These are phyloP conservation scores for Cercocebus atys DNA, from an alignment of 2,113 vertebrate species.

Conservation along the genomic window DNA sequence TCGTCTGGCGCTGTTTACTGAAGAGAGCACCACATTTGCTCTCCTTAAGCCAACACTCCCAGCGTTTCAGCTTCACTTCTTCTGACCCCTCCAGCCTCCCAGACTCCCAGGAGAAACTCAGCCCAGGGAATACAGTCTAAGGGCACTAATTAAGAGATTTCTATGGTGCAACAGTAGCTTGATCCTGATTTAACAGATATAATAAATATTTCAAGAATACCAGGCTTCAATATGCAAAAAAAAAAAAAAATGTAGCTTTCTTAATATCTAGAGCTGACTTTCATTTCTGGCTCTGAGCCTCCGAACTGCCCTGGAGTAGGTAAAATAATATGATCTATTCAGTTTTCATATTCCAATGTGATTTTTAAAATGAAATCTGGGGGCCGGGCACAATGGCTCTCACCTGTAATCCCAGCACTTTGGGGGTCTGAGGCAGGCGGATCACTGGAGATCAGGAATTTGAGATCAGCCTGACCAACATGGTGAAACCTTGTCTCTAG, in stretches of 20 bases:
- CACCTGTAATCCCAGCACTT: too few relatives aligned
- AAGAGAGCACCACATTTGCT: rapidly evolving
- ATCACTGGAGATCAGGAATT: too few relatives aligned
- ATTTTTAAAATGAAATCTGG: constrained; percentile 11
- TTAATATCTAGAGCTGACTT: constrained; percentile 20
- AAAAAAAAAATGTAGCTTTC: background rate
- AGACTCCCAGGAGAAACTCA: background rate
- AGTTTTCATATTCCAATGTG: background rate
- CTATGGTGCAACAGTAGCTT: background rate
- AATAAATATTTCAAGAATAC: constrained; percentile 4
- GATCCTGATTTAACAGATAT: background rate
- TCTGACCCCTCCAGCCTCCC: too few relatives aligned
- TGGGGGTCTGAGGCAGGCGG: too few relatives aligned
- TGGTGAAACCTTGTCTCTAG: too few relatives aligned
- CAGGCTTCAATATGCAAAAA: background rate
- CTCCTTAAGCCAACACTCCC: background rate
- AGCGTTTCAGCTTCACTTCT: background rate
- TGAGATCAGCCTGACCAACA: too few relatives aligned
- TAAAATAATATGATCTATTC: background rate
- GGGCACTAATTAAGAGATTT: background rate
- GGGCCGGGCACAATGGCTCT: too few relatives aligned
- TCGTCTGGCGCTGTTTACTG: background rate
- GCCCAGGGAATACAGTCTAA: background rate
- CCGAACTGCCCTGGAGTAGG: background rate
- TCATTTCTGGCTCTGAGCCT: background rate